Conservation (phyloP, 92 coral and sea anemone species). For the Heliopora coerulea region DNA sequence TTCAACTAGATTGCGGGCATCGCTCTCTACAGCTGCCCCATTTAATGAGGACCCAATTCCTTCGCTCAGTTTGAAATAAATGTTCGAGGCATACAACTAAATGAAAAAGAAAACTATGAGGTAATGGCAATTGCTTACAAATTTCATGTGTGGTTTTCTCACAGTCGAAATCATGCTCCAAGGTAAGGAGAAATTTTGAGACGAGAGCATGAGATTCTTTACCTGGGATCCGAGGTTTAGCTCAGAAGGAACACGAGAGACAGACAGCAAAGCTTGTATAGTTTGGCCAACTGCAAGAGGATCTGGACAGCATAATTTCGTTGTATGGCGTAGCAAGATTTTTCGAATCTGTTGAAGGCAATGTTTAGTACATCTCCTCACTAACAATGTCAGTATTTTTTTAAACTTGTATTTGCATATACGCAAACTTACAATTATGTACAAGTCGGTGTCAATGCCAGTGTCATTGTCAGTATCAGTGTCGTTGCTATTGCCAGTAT, state of each 20-base stretch:
- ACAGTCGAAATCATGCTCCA: no score
- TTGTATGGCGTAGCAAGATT: background rate
- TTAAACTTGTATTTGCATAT: no score
- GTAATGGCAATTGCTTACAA: no score
- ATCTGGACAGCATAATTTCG: constrained; percentile 2
- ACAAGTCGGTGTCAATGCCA: no score
- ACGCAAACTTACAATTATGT: no score
- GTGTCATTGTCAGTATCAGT: no score
- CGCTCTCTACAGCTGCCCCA: constrained; percentile 37
- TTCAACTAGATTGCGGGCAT: constrained; percentile 45
- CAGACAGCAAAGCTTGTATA: background rate
- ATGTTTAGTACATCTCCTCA: background rate
- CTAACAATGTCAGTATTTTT: no score
- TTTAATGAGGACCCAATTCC: constrained; percentile 45
- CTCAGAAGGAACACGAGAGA: constrained; percentile 6
- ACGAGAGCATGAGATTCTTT: background rate
- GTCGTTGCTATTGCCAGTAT: no score
- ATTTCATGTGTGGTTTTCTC: no score
- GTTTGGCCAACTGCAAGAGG: constrained; percentile 2
- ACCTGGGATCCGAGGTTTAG: constrained; percentile 19
- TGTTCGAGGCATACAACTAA: constrained; percentile 59
- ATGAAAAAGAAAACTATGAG: no score
- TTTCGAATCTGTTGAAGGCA: constrained; percentile 16
- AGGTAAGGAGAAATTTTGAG: background rate
- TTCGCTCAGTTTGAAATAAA: constrained; percentile 53